Evolutionary conservation across 2,888 invertebrate genomes (phyloP).

Genomic region (Branchipolynoe longqiensis): DNA sequence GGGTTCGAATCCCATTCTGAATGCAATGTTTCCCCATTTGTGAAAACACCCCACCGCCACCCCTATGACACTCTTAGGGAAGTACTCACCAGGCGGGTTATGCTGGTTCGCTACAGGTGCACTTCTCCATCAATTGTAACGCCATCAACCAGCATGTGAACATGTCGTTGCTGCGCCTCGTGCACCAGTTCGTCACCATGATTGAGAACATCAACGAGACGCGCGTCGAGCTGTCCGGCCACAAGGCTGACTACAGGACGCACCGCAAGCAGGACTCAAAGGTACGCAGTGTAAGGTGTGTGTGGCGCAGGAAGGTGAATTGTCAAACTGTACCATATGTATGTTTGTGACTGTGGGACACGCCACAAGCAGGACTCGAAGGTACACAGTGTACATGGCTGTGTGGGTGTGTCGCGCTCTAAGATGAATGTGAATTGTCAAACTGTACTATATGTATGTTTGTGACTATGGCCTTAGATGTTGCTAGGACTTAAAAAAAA

Average conservation of each 20-base stretch:
- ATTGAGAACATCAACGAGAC: conserved; percentile 98
- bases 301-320: not conserved
- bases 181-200: conserved; percentile 98
- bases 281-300: conserved; percentile 59
- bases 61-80: too few relatives aligned
- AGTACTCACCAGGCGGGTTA: too few relatives aligned
- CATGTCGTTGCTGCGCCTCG: conserved; percentile 94
- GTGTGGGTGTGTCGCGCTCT: not conserved
- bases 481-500: not conserved
- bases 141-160: conserved; percentile 97
- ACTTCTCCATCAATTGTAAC: conserved; percentile 92
- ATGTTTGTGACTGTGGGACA: conserved; percentile 69
- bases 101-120: conserved; percentile 84
- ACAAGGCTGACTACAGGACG: conserved; percentile 81
- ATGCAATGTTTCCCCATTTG: too few relatives aligned
- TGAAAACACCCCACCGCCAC: too few relatives aligned
- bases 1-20: too few relatives aligned
- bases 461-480: conserved; percentile 64
- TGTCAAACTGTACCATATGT: not conserved
- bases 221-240: conserved; percentile 92
- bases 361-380: conserved; percentile 80
- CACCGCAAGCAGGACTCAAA: conserved; percentile 81
- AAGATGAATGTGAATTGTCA: not conserved
- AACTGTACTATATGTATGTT: not conserved
- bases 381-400: conserved; percentile 57